Evolutionary conservation across 2,113 vertebrate species (phyloP).

Genomic region (Sphyrna mokarran): DNA sequence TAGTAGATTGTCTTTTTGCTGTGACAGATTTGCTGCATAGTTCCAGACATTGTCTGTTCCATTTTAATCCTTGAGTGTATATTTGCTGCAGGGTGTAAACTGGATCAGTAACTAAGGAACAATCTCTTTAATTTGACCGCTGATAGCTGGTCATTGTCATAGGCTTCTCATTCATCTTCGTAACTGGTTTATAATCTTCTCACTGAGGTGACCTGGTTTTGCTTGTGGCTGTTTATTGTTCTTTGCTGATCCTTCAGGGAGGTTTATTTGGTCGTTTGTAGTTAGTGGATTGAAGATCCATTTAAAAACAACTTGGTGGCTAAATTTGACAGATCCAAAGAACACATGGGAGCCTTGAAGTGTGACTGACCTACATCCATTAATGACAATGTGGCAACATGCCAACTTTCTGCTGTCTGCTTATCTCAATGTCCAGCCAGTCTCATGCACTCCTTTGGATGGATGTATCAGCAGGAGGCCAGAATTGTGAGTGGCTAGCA

Average conservation of each 20-base stretch:
- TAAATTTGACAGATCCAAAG: neutral
- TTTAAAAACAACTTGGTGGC: neutral
- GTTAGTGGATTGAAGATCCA: neutral
- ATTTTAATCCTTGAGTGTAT: neutral
- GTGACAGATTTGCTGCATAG: neutral
- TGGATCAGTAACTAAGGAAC: neutral
- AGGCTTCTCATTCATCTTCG: neutral
- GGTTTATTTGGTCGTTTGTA: neutral
- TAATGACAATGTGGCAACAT: neutral
- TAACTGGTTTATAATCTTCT: neutral
- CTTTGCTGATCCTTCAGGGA: neutral
- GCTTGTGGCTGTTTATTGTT: neutral
- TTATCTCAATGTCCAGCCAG: neutral
- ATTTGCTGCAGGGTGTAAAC: neutral
- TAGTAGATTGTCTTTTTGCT: neutral
- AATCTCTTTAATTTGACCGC: neutral
- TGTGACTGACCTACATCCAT: neutral
- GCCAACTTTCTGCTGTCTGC: neutral
- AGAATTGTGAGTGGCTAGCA: neutral
- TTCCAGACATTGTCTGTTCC: neutral
- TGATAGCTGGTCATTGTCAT: neutral
- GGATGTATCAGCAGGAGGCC: neutral
- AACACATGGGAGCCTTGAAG: neutral
- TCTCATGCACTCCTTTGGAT: neutral
- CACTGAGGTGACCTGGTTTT: neutral